These are phyloP conservation scores for Whitmania pigra DNA, from an alignment of 1,140 invertebrate species.

Conservation along the genomic window DNA sequence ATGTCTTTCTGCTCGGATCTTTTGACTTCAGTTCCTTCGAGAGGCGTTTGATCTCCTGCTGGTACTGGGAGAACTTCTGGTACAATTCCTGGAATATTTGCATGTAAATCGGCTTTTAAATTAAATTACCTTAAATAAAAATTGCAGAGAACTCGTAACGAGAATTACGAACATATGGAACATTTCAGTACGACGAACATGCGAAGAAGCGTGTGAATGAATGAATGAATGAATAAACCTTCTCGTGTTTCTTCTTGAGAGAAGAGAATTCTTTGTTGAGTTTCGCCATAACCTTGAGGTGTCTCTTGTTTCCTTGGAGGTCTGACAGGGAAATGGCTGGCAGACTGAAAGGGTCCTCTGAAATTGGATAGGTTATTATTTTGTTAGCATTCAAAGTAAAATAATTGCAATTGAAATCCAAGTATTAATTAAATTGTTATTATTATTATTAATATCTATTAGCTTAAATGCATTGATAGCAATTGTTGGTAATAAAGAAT, in stretches of 20 bases:
- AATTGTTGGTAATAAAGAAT: too few relatives aligned
- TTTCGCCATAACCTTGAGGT: conserved; percentile 66
- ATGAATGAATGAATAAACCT: conserved; percentile 38
- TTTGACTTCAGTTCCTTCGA: neutral
- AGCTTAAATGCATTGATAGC: too few relatives aligned
- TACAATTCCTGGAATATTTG: neutral
- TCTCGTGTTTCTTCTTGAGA: conserved; percentile 71
- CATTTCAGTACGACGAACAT: too few relatives aligned
- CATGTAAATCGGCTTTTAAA: neutral
- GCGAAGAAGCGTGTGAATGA: neutral
- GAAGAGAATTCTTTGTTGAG: conserved; percentile 74
- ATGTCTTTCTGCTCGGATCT: neutral
- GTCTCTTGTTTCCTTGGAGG: conserved; percentile 64
- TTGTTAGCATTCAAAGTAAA: too few relatives aligned
- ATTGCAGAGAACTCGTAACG: too few relatives aligned
- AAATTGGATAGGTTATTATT: too few relatives aligned
- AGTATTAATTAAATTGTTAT: too few relatives aligned
- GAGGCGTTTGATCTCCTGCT: conserved; percentile 6
- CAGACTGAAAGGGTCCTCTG: too few relatives aligned
- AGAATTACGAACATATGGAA: too few relatives aligned
- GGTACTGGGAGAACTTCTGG: neutral
- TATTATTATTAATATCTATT: too few relatives aligned
- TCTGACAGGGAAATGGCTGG: conserved; percentile 60
- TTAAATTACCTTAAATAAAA: too few relatives aligned
- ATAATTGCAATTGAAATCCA: too few relatives aligned